Evolutionary conservation across 2,888 invertebrate species (phyloP).

Genomic region (Hypselothyrea guttata): DNA sequence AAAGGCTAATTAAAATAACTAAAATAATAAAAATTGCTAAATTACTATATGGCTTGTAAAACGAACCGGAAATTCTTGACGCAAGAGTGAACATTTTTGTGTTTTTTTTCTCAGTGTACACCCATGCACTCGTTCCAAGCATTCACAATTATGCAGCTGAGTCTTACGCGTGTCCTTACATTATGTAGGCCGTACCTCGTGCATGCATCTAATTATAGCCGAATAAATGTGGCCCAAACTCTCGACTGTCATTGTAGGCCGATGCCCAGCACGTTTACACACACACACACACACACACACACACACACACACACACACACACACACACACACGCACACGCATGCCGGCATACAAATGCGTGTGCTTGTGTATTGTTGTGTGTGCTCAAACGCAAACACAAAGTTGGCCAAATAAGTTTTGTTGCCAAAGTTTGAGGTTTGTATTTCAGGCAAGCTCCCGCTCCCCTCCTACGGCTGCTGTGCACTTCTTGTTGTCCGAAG

Average conservation of each 20-base stretch:
- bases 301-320: conserved; percentile 3
- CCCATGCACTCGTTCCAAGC: background rate
- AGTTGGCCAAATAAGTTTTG: conserved; percentile 68
- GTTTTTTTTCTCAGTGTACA: too few relatives aligned
- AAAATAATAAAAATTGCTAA: too few relatives aligned
- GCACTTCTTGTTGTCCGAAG: background rate
- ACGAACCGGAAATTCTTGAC: too few relatives aligned
- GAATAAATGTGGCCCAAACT: conserved; percentile 19
- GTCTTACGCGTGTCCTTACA: conserved; percentile 4
- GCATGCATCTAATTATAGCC: conserved; percentile 67
- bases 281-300: conserved; percentile 8
- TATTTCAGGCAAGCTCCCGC: conserved; percentile 34
- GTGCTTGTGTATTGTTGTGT: too few relatives aligned
- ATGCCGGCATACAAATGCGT: conserved; percentile 1
- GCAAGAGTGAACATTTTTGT: too few relatives aligned
- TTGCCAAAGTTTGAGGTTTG: conserved; percentile 58
- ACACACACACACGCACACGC: conserved; percentile 6
- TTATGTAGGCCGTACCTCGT: conserved; percentile 12
- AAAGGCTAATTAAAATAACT: too few relatives aligned
- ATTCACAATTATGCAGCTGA: too few relatives aligned
- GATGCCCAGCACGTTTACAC: conserved; percentile 39
- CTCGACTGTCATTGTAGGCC: conserved; percentile 41
- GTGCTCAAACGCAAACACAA: conserved; percentile 27
- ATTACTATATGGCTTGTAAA: too few relatives aligned
- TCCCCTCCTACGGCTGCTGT: background rate